phyloP scores from a whole-genome alignment of 1,140 invertebrate species.

The Drosophila obscura region DNA sequence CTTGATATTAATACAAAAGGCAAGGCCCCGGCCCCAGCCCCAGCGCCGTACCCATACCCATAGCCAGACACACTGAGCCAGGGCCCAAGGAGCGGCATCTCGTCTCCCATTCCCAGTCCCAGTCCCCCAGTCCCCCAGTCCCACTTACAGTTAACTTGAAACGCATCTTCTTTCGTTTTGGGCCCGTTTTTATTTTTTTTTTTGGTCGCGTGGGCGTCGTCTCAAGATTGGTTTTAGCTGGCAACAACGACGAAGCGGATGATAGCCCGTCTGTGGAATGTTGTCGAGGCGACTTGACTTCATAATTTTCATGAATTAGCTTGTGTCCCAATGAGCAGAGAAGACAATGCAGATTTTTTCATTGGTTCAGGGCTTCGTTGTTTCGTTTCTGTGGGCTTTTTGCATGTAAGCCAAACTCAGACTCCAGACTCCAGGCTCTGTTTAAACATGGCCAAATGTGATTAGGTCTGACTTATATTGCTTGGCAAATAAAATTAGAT shows the following conservation, averaged over 20 bases:
- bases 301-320: conserved; percentile 68
- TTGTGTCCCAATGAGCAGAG: conserved; percentile 22
- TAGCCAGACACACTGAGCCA: conserved; percentile 20
- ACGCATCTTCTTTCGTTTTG: conserved; percentile 56
- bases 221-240: conserved; percentile 52
- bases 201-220: conserved; percentile 70
- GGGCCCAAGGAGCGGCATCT: conserved; percentile 46
- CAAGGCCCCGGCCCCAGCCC: conserved; percentile 34
- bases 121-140: conserved; percentile 27
- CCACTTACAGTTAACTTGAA: conserved; percentile 61
- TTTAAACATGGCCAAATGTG: neutral
- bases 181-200: neutral
- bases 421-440: neutral
- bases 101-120: conserved; percentile 14
- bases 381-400: conserved; percentile 18
- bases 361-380: no score
- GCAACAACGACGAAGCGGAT: conserved; percentile 18
- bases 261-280: conserved; percentile 53
- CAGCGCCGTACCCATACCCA: neutral
- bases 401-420: conserved; percentile 6
- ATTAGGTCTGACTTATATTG: neutral
- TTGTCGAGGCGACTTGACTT: conserved; percentile 31
- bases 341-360: conserved; percentile 20
- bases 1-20: conserved; percentile 78
- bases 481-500: no score